Evolutionary conservation across 2,113 vertebrate species (phyloP), one percentile per base, ranked within the genome.

Genomic region (Tachysurus vachellii): DNA sequence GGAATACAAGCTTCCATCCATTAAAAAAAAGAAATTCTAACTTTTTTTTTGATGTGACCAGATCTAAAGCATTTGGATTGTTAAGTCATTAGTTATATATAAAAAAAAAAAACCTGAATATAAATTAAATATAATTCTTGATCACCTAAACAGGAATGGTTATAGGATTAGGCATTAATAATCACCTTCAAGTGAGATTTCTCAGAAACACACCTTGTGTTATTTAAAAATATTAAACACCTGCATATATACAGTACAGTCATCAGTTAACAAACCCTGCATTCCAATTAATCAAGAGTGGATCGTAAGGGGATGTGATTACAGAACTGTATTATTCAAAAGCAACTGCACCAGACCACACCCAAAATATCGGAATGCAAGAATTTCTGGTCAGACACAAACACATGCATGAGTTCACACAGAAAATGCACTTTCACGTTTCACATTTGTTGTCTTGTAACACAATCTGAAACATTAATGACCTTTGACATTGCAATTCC

Each of bases 111-210:
- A 28, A 21, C 70, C 7, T 70, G 42, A 66, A 56, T 68, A 88
- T 31, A 81, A 77, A 84, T 71, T 71, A 59, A 66, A 75, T 50
- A 80, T 36, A 13, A 81, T 76, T 87, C n/a, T 80, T 61, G 17
- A 47, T 85, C 28, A 73, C 26, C 44, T 85, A 79, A 36, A n/a
- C 53, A 89, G 86, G 79, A 89, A 89, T 87, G 88, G 53, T 87
- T 64, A 77, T 6, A 80, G 8, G 53, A 57, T 36, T 57, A 82
- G 54, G 21, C 50, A 26, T 79, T 76, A 50, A 75, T n/a, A 26
- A 47, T 66, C 23, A 13, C 56, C 80, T 82, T 75, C n/a, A 73
- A 82, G 80, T 82, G 54, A 50, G n/a, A 82, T 36, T 85, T 82
- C 16, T 47, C 21, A 42, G 56, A 86, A 56, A 84, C 44, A 76